phyloP scores from a whole-genome alignment of 2,888 invertebrate genomes.

The Drosophila vallismaia region DNA sequence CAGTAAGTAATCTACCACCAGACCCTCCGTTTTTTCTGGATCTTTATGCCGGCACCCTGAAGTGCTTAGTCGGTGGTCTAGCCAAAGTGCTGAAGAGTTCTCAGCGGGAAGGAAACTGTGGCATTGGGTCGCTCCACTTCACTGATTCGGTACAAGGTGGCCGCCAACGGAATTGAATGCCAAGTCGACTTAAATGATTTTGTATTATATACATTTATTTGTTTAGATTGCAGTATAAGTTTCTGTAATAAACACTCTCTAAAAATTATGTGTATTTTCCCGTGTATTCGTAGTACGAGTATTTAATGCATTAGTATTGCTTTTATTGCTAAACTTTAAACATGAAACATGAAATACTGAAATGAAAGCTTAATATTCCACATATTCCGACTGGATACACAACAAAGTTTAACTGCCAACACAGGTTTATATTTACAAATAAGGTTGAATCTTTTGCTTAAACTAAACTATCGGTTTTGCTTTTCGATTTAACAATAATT shows the following conservation, averaged over 20 bases:
- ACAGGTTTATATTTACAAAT: slow-evolving; percentile 62
- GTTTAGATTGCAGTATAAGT: slow-evolving; percentile 52
- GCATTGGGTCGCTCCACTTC: neutral
- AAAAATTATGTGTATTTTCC: slow-evolving; percentile 39
- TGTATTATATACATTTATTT: slow-evolving; percentile 56
- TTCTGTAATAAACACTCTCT: slow-evolving; percentile 38
- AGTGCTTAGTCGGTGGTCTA: slow-evolving; percentile 14
- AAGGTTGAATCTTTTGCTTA: slow-evolving; percentile 30
- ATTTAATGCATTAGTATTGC: slow-evolving; percentile 60
- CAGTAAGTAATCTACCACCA: neutral
- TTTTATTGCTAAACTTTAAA: slow-evolving; percentile 51
- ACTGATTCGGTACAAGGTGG: slow-evolving; percentile 14
- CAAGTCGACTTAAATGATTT: slow-evolving; percentile 3
- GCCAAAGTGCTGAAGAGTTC: slow-evolving; percentile 1
- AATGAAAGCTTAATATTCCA: slow-evolving; percentile 58
- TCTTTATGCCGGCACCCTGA: slow-evolving; percentile 2
- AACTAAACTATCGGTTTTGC: slow-evolving; percentile 35
- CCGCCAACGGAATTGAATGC: neutral
- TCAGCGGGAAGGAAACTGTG: slow-evolving; percentile 1
- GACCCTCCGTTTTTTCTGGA: neutral
- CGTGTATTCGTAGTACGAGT: slow-evolving; percentile 22
- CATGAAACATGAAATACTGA: slow-evolving; percentile 60
- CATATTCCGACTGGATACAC: slow-evolving; percentile 26
- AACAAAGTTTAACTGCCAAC: slow-evolving; percentile 37
- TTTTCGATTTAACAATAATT: slow-evolving; percentile 43